These are phyloP conservation scores for Ceyx cyanopectus DNA, from an alignment of 2,113 vertebrate genomes.

Conservation along the genomic window DNA sequence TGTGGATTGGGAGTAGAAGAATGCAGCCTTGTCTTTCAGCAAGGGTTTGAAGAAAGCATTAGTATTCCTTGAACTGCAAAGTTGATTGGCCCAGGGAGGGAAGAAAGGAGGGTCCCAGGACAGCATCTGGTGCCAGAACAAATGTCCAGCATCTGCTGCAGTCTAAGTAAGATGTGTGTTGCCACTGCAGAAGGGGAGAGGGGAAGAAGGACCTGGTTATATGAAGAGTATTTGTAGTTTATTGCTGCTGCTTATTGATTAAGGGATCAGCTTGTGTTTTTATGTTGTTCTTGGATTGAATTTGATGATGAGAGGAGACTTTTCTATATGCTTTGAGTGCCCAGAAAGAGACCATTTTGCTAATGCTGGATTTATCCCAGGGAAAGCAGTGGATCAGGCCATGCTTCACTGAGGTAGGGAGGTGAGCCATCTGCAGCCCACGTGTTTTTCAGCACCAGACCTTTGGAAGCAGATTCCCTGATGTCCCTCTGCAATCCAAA, in stretches of 20 bases:
- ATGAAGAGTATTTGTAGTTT: constrained; percentile 32
- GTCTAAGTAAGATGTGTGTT: constrained; percentile 53
- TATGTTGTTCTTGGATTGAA: not conserved
- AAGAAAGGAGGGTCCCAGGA: constrained; percentile 71
- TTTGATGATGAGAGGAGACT: not conserved
- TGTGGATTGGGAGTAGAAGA: constrained; percentile 69
- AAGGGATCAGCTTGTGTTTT: constrained; percentile 1
- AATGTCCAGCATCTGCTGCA: constrained; percentile 80
- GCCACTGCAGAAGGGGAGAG: constrained; percentile 17
- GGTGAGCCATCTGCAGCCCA: not conserved
- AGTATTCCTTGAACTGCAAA: constrained; percentile 72
- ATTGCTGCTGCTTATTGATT: constrained; percentile 17
- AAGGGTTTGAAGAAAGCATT: constrained; percentile 72
- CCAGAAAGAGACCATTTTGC: not conserved
- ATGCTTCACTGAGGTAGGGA: not conserved
- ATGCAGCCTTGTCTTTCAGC: constrained; percentile 75
- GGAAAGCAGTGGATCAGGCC: not conserved
- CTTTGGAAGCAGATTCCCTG: not conserved
- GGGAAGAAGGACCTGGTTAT: constrained; percentile 15
- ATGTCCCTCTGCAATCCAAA: not conserved
- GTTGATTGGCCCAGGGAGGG: constrained; percentile 56
- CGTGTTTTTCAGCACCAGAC: rapidly evolving
- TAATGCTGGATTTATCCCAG: not conserved
- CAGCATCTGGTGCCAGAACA: constrained; percentile 80
- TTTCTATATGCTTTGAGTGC: not conserved